Base-by-base conservation (phyloP, 2,113 vertebrate genomes). In the Pterocles burchelli region DNA sequence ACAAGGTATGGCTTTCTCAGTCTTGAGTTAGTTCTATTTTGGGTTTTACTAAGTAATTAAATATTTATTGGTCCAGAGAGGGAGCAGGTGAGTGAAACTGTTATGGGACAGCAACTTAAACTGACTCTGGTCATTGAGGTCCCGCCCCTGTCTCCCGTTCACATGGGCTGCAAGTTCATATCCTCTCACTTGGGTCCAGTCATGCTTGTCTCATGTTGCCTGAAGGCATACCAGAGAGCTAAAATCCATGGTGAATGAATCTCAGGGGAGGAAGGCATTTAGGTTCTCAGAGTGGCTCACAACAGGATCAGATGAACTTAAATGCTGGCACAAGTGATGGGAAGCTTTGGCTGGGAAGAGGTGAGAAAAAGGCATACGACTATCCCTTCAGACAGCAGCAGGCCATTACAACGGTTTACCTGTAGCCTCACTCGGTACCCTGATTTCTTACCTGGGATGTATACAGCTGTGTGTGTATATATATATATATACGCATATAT, bases 311-410 rank as follows among this genome's bases (percentile, higher is more conserved):
- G 51, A 46, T 46, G 15, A 33, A 38, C 0, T 0, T 29, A 67
- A 82, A 16, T n/a, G 38, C 28, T 78, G 66, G 46, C 29, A 51
- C 21, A 72, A 55, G 29, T 2, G 6, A 59, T 21, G 33, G 58
- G 63, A 92, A 75, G 26, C 8, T 75, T 65, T 66, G 41, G 33
- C 79, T 95, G 75, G 36, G 83, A 83, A 48, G 38, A 79, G 26
- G 34, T 82, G 29, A 16, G 25, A 66, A 46, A 51, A 88, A 52
- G 34, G 17, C 6, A 18, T 29, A 38, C 0, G 4, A 28, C 29
- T 55, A 3, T 58, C 8, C 31, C 41, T 88, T 71, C 0, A 0
- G 45, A 33, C 10, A 68, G 51, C 20, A 86, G 83, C 2, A 7
- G 36, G 41, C 29, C 48, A 21, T 52, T 45, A 57, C 36, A 76